Percentiles rank a stretch among this genome's conserved stretches.
Evolutionary conservation across 2,113 vertebrate species (phyloP).

Genomic region (Myrmophylax atrothorax): DNA sequence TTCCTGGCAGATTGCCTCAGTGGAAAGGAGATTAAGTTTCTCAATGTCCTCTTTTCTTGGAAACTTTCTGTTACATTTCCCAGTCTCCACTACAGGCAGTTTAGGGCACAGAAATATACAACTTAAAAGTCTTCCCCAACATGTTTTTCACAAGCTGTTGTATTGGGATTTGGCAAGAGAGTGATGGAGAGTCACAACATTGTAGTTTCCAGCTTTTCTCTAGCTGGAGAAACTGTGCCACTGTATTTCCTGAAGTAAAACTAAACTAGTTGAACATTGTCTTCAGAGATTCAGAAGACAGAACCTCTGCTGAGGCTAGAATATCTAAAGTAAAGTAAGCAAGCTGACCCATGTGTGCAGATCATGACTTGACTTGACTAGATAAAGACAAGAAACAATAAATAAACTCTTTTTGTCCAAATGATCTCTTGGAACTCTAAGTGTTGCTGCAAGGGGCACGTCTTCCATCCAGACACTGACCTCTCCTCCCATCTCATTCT

Average conservation of each 20-base stretch:
- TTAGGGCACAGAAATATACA: neutral
- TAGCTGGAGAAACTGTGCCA: neutral
- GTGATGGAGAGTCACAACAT: neutral
- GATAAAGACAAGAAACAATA: neutral
- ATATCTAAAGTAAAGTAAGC: neutral
- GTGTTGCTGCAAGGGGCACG: neutral
- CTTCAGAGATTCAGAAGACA: neutral
- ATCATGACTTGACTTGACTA: neutral
- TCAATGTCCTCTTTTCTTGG: neutral
- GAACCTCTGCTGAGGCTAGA: neutral
- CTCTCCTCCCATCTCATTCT: neutral
- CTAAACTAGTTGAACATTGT: neutral
- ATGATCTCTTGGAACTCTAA: neutral
- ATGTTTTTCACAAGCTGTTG: neutral
- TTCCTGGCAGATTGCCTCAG: neutral
- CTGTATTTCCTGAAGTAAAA: neutral
- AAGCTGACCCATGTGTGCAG: neutral
- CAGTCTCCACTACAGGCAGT: neutral
- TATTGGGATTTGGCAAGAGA: neutral
- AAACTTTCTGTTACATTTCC: slow-evolving; percentile 6
- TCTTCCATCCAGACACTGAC: neutral
- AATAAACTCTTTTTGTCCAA: neutral
- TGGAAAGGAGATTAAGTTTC: neutral
- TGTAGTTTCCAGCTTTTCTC: neutral
- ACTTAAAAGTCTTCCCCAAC: neutral